Evolutionary conservation across 2,113 vertebrate genomes (phyloP).

Genomic region (Phylloscopus trochiloides): DNA sequence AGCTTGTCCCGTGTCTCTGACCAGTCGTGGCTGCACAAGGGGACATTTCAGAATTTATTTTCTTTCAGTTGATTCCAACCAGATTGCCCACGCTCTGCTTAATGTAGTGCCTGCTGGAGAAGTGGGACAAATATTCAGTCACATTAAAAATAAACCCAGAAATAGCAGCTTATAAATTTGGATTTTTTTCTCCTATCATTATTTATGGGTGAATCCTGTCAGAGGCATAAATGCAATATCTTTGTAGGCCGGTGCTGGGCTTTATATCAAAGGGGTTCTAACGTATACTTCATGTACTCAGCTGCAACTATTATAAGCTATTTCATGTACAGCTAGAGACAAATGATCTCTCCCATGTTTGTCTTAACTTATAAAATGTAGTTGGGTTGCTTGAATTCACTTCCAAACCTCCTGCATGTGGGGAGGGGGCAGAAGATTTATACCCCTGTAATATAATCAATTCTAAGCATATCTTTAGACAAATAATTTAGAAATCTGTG

Average conservation of each 20-base stretch:
- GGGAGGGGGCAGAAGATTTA: slow-evolving; percentile 66
- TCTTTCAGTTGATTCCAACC: slow-evolving; percentile 53
- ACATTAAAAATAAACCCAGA: slow-evolving; percentile 76
- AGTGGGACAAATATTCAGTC: slow-evolving; percentile 40
- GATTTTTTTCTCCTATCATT: slow-evolving; percentile 71
- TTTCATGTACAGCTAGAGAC: slow-evolving; percentile 77
- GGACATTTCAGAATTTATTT: slow-evolving; percentile 53
- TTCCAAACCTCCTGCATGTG: slow-evolving; percentile 41
- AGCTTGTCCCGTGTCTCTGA: not conserved
- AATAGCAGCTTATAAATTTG: slow-evolving; percentile 76
- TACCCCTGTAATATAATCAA: slow-evolving; percentile 70
- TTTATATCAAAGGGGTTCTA: slow-evolving; percentile 76
- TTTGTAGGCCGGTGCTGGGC: slow-evolving; percentile 62
- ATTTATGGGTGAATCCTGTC: slow-evolving; percentile 76
- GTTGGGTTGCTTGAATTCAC: slow-evolving; percentile 66
- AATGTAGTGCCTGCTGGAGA: slow-evolving; percentile 64
- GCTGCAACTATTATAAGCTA: slow-evolving; percentile 71
- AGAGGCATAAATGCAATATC: slow-evolving; percentile 73
- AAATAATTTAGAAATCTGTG: slow-evolving; percentile 74
- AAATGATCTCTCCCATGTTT: slow-evolving; percentile 74
- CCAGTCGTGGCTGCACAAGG: not conserved
- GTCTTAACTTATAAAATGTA: slow-evolving; percentile 76
- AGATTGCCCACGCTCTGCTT: slow-evolving; percentile 60
- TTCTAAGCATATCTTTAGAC: slow-evolving; percentile 74
- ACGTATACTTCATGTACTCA: slow-evolving; percentile 75